Conservation (phyloP, 2,797 vertebrate genomes). For the Meriones psammophilus region DNA sequence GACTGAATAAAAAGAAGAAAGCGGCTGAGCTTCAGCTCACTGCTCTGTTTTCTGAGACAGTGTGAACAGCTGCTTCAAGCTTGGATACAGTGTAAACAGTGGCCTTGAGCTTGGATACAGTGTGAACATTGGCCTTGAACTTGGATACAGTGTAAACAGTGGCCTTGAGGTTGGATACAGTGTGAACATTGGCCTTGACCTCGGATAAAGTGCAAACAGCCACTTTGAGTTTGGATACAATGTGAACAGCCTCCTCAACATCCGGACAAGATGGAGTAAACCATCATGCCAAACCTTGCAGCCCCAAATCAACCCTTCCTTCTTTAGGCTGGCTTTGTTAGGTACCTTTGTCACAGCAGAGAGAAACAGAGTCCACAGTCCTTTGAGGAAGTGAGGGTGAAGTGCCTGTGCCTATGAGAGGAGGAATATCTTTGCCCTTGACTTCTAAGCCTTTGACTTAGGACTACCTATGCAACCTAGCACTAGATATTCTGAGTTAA, state of each 20-base stretch:
- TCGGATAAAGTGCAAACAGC: no score
- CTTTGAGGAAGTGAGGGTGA: not conserved
- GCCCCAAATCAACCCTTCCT: not conserved
- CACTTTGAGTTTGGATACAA: no score
- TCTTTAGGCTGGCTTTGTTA: not conserved
- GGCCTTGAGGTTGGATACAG: no score
- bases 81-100: no score
- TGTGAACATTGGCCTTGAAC: no score
- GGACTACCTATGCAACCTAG: not conserved
- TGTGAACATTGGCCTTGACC: no score
- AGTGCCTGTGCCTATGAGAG: not conserved
- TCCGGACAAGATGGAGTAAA: no score
- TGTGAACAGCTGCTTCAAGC: no score
- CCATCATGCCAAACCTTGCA: not conserved
- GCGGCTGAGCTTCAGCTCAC: no score
- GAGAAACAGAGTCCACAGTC: not conserved
- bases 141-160: no score
- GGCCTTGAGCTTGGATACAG: no score
- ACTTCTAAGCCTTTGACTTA: not conserved
- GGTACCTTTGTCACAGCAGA: not conserved
- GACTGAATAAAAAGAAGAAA: not conserved
- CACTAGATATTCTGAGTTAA: not conserved
- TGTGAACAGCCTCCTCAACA: no score
- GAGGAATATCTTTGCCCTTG: not conserved
- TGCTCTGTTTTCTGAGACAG: not conserved